Evolutionary conservation across 2,797 vertebrate species (phyloP).

Genomic region (Micropoecilia bifurca): DNA sequence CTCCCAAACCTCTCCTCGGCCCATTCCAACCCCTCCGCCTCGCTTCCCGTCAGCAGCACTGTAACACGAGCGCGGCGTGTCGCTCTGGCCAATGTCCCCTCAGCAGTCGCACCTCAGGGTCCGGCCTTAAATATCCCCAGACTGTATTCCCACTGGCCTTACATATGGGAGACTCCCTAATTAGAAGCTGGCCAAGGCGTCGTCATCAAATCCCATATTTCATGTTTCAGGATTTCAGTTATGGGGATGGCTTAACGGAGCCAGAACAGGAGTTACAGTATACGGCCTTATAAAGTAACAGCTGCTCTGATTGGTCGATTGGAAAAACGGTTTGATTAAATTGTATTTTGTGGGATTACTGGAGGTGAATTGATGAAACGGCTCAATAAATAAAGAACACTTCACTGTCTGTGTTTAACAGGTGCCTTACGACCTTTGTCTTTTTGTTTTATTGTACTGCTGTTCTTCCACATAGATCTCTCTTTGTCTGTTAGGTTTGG

Average conservation of each 20-base stretch:
- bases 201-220: slow-evolving; percentile 77
- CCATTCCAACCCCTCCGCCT: slow-evolving; percentile 4
- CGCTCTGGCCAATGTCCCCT: slow-evolving; percentile 61
- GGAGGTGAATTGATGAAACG: not conserved
- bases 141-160: slow-evolving; percentile 67
- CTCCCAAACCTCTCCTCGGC: not conserved
- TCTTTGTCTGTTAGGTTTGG: slow-evolving; percentile 86
- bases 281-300: slow-evolving; percentile 73
- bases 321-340: slow-evolving; percentile 8
- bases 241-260: slow-evolving; percentile 55
- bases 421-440: not conserved
- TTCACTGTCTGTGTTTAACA: not conserved
- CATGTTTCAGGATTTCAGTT: slow-evolving; percentile 71
- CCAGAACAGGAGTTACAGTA: slow-evolving; percentile 59
- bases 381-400: not conserved
- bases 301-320: slow-evolving; percentile 12
- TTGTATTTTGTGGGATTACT: not conserved
- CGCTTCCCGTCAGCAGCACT: slow-evolving; percentile 41
- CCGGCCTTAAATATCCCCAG: slow-evolving; percentile 80
- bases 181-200: slow-evolving; percentile 76
- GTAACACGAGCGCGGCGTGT: slow-evolving; percentile 70
- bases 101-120: slow-evolving; percentile 45
- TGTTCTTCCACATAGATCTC: not conserved
- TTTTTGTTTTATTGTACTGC: not conserved
- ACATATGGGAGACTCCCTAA: slow-evolving; percentile 79